Base-by-base conservation (phyloP, 2,113 vertebrate species). In the Epinephelus lanceolatus region DNA sequence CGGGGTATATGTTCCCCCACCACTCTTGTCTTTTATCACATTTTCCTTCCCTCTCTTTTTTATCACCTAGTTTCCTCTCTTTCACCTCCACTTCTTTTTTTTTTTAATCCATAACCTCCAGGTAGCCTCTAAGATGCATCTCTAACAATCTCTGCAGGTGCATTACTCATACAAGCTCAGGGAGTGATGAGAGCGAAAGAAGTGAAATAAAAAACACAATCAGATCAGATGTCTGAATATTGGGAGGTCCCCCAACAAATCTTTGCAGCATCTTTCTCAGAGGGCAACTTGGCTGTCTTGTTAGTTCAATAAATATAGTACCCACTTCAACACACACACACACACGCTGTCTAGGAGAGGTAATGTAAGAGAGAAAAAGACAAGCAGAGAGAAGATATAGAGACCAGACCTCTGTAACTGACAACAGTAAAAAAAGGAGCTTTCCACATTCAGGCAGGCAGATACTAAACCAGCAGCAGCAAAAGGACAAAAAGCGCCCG, bases 401-500 rank as follows among this genome's bases (percentile, higher is more conserved):
- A 82, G 65, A 86, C 27, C 45, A 88, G 85, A 82, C 73, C 80
- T 86, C 73, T 56, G 71, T 69, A 81, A 81, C 57, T 71, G 71
- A 87, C 83, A 85, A 76, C 66, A 81, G 78, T 57, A 78, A 69
- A 55, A 23, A 19, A n/a, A 14, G 37, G 72, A 80, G 15, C 30
- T 78, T 76, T 86, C 23, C 66, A 74, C 68, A 84, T 78, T 78
- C n/a, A 85, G 59, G 45, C 81, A 70, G 60, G 66, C 76, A 70
- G 78, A 86, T 78, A 80, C 60, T 55, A 86, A 87, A 93, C 71
- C 80, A 78, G 82, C 61, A 82, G 79, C 84, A 86, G 89, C 84
- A 89, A 91, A 90, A 89, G 73, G 77, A 92, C 88, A 92, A 92
- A 94, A 94, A 90, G 85, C 81, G 85, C 83, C 59, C 45, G 74